A percentile compares a stretch with the other conserved stretches of the same genome.
Evolutionary conservation across 2,797 vertebrate species (phyloP).

Genomic region (Pangasius mekongensis): DNA sequence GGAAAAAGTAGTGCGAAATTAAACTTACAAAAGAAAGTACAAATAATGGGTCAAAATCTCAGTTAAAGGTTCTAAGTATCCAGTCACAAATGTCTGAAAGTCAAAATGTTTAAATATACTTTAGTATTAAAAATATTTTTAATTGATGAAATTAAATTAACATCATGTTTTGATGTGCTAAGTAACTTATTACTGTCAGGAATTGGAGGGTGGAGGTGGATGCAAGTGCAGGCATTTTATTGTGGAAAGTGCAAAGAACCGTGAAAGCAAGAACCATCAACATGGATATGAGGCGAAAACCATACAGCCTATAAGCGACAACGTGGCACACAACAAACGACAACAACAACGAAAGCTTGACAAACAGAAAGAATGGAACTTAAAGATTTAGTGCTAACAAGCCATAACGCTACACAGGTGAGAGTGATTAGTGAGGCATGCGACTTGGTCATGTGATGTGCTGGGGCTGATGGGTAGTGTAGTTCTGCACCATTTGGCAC

Average conservation of each 20-base stretch:
- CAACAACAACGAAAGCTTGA: not conserved
- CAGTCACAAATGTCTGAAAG: not conserved
- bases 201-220: too few relatives aligned
- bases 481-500: not conserved
- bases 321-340: not conserved
- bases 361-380: not conserved
- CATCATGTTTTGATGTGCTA: not conserved
- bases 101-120: not conserved
- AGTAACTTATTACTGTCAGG: too few relatives aligned
- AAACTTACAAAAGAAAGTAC: not conserved
- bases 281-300: not conserved
- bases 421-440: not conserved
- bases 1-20: not conserved
- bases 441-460: not conserved
- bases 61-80: not conserved
- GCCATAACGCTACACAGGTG: not conserved
- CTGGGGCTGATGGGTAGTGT: not conserved
- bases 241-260: too few relatives aligned
- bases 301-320: not conserved
- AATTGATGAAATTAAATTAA: not conserved
- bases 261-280: not conserved
- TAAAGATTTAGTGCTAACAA: not conserved
- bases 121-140: not conserved
- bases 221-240: too few relatives aligned
- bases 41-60: not conserved